These are phyloP conservation scores for Microctonus aethiopoides DNA, from an alignment of 2,888 invertebrate genomes.

Conservation along the genomic window DNA sequence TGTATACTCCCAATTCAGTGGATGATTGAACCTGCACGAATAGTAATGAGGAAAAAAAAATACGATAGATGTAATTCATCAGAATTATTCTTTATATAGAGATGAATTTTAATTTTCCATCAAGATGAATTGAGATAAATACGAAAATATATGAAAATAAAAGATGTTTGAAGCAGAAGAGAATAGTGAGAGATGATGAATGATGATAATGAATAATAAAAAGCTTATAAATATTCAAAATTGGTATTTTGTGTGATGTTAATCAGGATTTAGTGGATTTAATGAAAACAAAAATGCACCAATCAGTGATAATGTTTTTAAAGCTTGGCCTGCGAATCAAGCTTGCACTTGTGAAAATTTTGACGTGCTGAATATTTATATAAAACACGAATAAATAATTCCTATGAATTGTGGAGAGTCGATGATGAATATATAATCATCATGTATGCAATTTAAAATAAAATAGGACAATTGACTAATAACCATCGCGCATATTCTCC, in stretches of 20 bases:
- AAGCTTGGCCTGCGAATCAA: not conserved
- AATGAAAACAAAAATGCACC: not conserved
- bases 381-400: not conserved
- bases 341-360: not conserved
- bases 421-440: not conserved
- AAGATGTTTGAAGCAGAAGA: not conserved
- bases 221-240: not conserved
- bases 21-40: constrained; percentile 45
- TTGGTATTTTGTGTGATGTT: not conserved
- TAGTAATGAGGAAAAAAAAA: not conserved
- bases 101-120: not conserved
- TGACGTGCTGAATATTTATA: not conserved
- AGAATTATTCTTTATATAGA: not conserved
- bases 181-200: not conserved
- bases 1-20: constrained; percentile 56
- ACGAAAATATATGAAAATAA: not conserved
- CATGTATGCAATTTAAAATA: not conserved
- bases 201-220: not conserved
- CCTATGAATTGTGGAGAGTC: not conserved
- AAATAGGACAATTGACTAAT: not conserved
- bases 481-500: constrained; percentile 4
- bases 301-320: not conserved
- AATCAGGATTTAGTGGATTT: not conserved
- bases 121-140: not conserved
- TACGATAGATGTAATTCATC: not conserved